phyloP scores from a whole-genome alignment of 2,113 vertebrate genomes.

The Pipa parva region DNA sequence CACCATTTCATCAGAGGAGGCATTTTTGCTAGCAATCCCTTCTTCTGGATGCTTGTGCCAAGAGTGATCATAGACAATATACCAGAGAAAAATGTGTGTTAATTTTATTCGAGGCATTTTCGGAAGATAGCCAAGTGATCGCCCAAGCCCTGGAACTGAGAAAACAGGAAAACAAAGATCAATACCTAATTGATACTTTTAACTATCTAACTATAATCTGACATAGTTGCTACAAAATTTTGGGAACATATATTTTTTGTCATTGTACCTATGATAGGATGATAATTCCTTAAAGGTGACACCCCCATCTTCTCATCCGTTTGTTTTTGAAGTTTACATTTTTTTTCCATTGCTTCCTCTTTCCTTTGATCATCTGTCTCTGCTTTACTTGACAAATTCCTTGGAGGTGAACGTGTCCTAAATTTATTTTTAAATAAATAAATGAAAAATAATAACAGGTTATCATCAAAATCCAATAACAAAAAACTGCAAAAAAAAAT shows the following conservation, averaged over 20 bases:
- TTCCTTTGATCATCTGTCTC: constrained; percentile 59
- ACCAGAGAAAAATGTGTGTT: constrained; percentile 86
- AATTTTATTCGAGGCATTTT: constrained; percentile 89
- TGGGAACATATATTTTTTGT: no score
- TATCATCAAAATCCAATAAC: no score
- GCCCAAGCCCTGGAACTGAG: constrained; percentile 83
- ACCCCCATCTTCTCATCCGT: constrained; percentile 59
- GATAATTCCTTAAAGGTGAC: constrained; percentile 63
- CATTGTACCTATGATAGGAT: constrained; percentile 71
- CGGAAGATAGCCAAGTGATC: constrained; percentile 82
- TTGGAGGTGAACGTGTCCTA: constrained; percentile 62
- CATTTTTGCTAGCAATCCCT: neutral
- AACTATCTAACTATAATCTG: no score
- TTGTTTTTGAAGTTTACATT: constrained; percentile 43
- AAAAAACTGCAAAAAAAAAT: neutral
- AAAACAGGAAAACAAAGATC: constrained; percentile 15
- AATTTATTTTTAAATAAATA: no score
- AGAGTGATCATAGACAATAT: constrained; percentile 83
- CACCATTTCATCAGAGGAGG: neutral
- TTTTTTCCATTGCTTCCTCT: constrained; percentile 42
- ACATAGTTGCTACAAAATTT: no score
- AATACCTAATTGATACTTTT: no score
- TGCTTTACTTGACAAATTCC: constrained; percentile 48
- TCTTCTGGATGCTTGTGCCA: constrained; percentile 26
- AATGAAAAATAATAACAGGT: constrained; percentile 13